Evolutionary conservation across 2,113 vertebrate species (phyloP), one percentile per base, ranked within the genome.

Genomic region (Phycodurus eques): DNA sequence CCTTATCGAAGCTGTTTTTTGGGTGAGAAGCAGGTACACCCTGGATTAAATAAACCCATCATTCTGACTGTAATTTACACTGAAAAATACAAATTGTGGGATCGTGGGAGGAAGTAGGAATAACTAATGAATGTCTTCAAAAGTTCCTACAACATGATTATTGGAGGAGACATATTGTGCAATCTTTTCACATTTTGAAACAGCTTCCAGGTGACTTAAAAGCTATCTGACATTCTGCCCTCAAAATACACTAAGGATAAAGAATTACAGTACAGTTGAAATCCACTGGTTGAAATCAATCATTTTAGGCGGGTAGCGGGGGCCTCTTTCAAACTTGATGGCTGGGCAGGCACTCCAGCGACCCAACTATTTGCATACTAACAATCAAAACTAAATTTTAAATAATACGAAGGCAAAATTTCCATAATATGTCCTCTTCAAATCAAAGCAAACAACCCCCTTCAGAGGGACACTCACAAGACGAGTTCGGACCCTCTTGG

Each of bases 401-500:
- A 39, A 39, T 39, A 39, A 39, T 39, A 51, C 4, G 13, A 57
- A 56, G 22, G 22, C 13, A 59, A 11, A 31, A 17, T 33, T 15
- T 33, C 5, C 13, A 35, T 7, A 54, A 9, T 54, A 8, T 3
- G 14, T 35, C 59, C 13, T 8, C 31, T 35, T 35, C 33, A 61
- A 31, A 17, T 35, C 5, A 17, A 10, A 73, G 22, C 13, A 17
- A 15, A 59, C 6, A 22, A 27, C 19, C 1, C 12, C 39, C 5
- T 35, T 42, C 20, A 51, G 19, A 44, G 10, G 60, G 57, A 51
- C 17, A 93, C 96, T 80, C 78, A 99, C 98, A 92, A 99, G 92
- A 72, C 96, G 92, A 33, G 94, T 93, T 74, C 94, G 91, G 49
- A 99, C 96, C 85, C 96, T 94, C 92, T 98, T 99, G 60, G 97